Base-by-base conservation (phyloP, 2,113 vertebrate species). In the Bettongia penicillata region DNA sequence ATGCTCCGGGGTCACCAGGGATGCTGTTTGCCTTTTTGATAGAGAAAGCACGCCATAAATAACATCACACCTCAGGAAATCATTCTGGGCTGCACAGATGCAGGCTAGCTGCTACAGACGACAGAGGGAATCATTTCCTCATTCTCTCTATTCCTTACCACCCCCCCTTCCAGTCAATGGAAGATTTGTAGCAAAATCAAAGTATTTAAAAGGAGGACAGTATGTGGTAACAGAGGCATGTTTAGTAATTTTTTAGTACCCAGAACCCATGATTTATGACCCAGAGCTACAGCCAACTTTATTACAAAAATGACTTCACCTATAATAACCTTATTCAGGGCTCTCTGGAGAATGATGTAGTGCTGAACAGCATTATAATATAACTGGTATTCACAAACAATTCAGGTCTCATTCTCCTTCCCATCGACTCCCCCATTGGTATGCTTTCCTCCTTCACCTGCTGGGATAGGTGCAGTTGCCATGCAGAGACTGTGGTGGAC, bases 251-350 rank as follows among this genome's bases (percentile, higher is more conserved):
- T 97, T 98, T 98, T 98, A 97, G 97, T 95, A 95, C 96, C 97
- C 97, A 98, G 96, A 97, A 97, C 47, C 95, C 89, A 28, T 98
- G 98, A 99, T 99, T 98, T 98, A 99, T 98, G 97, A 97, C 97
- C 97, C 97, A 97, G 94, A 98, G 96, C 94, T 98, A 98, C 91
- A 97, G 97, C 95, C 97, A 98, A 98, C 97, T 98, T 98, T 98
- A 98, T 98, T 98, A 98, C 93, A 98, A 98, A 99, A 98, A 98
- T 98, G 90, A 98, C 97, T 98, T 98, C 96, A 98, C 98, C 97
- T 98, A 97, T 97, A 97, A 98, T 97, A 98, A 97, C 94, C 98
- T 97, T 97, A 98, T 89, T 91, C 95, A 25, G 2, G 91, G 94
- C 95, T 97, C 98, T 98, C 98, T 95, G 96, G 98, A 98, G 97